Evolutionary conservation across 1,140 invertebrate genomes (phyloP), one percentile per base, ranked within the genome.

Genomic region (Ceratitis capitata): DNA sequence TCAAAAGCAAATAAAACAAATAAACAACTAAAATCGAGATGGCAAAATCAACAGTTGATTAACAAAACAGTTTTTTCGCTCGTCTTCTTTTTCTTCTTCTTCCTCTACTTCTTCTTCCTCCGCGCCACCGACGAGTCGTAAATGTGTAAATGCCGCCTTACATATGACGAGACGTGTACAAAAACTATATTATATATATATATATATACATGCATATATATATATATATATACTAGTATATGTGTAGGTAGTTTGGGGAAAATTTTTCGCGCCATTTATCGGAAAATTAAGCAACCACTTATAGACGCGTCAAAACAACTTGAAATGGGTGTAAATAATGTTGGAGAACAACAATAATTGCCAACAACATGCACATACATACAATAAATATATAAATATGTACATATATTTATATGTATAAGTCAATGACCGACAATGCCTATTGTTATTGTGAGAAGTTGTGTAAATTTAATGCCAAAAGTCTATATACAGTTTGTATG

Each of bases 301-400:
- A n/a, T 42, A 42, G 39, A 78, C 69, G 69, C 35, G 69, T 78
- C 69, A 78, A 78, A 78, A 78, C 39, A 45, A 78, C 61, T 69
- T 69, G 29, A 69, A 35, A 19, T 32, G 61, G 10, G 14, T 35
- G 61, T 16, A 69, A 69, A 16, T n/a, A n/a, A n/a, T n/a, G n/a
- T n/a, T n/a, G n/a, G n/a, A n/a, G n/a, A 19, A 16, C 29, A 69
- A 69, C n/a, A 69, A 35, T 16, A 69, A 69, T 14, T 39, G 61
- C 61, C 61, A 69, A 69, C 39, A 32, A 32, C 61, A 29, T 29
- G 7, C n/a, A 12, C 32, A 12, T n/a, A 23, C 19, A 19, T 39
- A 78, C 39, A 45, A 4, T 35, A 78, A 45, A 23, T 45, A 42
- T 23, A 14, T 19, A 69, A 14, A 39, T 19, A 42, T 42, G 35